Evolutionary conservation across 2,797 vertebrate genomes (phyloP).

Genomic region (Botia almorhae): DNA sequence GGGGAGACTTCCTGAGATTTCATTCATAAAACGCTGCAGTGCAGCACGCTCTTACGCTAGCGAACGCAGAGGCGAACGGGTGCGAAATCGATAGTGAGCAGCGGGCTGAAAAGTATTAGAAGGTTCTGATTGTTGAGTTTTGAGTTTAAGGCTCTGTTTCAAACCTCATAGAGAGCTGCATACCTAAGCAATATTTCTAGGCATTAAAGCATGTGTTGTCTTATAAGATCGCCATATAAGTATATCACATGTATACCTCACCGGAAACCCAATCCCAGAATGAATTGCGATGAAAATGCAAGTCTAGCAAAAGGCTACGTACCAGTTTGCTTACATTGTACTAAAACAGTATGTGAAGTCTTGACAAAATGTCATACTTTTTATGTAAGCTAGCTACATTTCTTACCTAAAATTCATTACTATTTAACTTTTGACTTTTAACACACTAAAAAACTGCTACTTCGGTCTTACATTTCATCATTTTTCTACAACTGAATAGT

Average conservation of each 20-base stretch:
- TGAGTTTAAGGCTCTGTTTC: background rate
- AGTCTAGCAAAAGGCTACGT: background rate
- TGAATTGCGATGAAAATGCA: background rate
- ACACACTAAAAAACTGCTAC: too few relatives aligned
- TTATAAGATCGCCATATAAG: background rate
- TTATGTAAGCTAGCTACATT: background rate
- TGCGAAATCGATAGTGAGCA: background rate
- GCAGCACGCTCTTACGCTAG: conserved; percentile 15
- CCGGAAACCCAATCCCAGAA: too few relatives aligned
- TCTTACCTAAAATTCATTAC: background rate
- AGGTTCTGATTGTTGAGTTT: background rate
- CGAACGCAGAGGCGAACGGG: background rate
- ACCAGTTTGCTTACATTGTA: background rate
- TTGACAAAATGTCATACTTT: background rate
- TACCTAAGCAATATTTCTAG: background rate
- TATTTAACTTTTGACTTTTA: too few relatives aligned
- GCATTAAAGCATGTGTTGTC: background rate
- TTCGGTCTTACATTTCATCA: background rate
- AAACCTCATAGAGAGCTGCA: background rate
- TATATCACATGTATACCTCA: background rate
- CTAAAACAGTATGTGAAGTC: background rate
- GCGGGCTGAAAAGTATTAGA: conserved; percentile 8
- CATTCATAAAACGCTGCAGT: conserved; percentile 69
- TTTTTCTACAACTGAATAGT: background rate
- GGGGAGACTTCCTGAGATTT: conserved; percentile 51